These are phyloP conservation scores for Heteropelma amictum DNA, from an alignment of 2,888 invertebrate species.

Conservation along the genomic window DNA sequence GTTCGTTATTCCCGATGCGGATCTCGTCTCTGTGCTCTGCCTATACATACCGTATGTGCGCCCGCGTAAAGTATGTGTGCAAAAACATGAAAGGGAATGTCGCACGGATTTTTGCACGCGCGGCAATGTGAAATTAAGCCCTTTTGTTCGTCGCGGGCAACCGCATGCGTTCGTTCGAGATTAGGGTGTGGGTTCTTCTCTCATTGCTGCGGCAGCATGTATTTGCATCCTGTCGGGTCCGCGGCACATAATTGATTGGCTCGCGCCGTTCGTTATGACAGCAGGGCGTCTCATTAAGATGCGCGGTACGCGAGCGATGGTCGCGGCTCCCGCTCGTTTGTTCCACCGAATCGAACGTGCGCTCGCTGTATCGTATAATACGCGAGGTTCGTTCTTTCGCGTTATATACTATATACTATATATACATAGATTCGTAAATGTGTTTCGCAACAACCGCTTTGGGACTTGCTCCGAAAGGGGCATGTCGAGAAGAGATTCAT, in stretches of 20 bases:
- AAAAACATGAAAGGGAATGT: neutral
- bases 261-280: conserved; percentile 74
- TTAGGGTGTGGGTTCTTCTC: neutral
- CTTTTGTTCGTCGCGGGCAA: neutral
- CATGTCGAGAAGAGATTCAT: neutral
- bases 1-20: conserved; percentile 71
- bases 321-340: conserved; percentile 68
- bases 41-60: neutral
- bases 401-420: neutral
- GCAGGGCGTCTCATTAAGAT: conserved; percentile 73
- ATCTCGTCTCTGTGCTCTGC: conserved; percentile 56
- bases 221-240: conserved; percentile 45
- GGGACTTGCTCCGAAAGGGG: conserved; percentile 10
- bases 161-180: neutral
- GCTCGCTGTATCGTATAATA: conserved; percentile 41
- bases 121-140: neutral
- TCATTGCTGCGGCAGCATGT: conserved; percentile 28
- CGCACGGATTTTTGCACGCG: neutral
- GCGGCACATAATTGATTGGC: conserved; percentile 73
- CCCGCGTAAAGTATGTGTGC: neutral
- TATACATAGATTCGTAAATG: neutral
- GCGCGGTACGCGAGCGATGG: conserved; percentile 61
- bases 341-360: conserved; percentile 65
- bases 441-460: conserved; percentile 23
- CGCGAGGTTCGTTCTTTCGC: conserved; percentile 1